A percentile compares a stretch with the other conserved stretches of the same genome.
These are phyloP conservation scores for Holothuria leucospilota DNA, from an alignment of 53 echinoderm and acorn worm genomes.

Conservation along the genomic window DNA sequence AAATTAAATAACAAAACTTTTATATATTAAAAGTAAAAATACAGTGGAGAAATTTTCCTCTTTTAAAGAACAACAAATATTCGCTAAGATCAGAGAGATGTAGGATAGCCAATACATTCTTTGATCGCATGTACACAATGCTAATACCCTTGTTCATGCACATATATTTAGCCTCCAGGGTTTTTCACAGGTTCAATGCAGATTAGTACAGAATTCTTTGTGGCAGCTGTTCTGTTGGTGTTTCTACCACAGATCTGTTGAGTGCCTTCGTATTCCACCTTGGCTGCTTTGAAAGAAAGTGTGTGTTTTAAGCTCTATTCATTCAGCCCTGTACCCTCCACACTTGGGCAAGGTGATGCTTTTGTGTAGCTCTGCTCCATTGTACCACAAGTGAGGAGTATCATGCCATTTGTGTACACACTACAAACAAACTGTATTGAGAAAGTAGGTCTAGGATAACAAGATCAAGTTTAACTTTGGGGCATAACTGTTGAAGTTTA, in stretches of 20 bases:
- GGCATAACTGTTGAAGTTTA: constrained; percentile 32
- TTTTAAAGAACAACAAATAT: too few relatives aligned
- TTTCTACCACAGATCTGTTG: neutral
- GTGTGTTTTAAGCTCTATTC: constrained; percentile 6
- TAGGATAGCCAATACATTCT: neutral
- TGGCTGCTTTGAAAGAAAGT: constrained; percentile 8
- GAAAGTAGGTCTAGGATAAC: constrained; percentile 39
- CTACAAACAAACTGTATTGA: constrained; percentile 34
- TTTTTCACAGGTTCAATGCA: constrained; percentile 30
- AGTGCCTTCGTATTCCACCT: constrained; percentile 19
- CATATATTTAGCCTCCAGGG: neutral
- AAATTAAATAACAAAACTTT: too few relatives aligned
- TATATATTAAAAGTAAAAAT: too few relatives aligned
- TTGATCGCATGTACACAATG: neutral
- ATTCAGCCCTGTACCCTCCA: neutral
- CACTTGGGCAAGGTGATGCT: constrained; percentile 3
- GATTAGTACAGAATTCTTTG: constrained; percentile 26
- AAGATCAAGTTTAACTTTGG: constrained; percentile 34
- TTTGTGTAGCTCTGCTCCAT: neutral
- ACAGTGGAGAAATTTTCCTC: too few relatives aligned
- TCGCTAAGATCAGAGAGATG: too few relatives aligned
- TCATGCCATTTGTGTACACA: constrained; percentile 43
- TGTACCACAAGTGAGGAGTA: constrained; percentile 5
- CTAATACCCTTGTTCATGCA: too few relatives aligned
- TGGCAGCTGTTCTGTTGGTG: constrained; percentile 10